Evolutionary conservation across 2,113 vertebrate species (phyloP), one percentile per base, ranked within the genome.

Genomic region (Hypocryptadius cinnamomeus): DNA sequence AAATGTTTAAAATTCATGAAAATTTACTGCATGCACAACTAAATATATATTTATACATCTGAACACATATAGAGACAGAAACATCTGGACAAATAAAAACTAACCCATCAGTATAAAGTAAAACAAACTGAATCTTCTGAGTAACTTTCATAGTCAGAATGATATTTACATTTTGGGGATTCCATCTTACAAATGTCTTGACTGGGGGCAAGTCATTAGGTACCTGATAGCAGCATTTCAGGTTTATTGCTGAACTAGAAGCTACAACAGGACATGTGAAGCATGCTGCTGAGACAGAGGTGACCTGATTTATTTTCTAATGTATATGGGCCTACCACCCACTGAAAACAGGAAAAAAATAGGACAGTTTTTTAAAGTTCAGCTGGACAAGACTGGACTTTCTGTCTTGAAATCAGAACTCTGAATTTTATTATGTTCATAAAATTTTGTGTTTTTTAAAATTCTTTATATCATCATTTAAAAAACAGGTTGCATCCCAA

Each of bases 221-320:
- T 39, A 37, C 48, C 35, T 78, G 21, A 47, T 76, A 63, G 33
- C 1, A 72, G 40, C 59, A 66, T 35, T 82, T 90, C 37, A 57
- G 10, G 53, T 92, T 93, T 92, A 66, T 35, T 87, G 77, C 73
- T 65, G 18, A 82, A 74, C 25, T 42, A 45, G 24, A 48, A 77
- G 65, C 37, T 79, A 50, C 48, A 77, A 57, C 44, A 81, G 44
- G 44, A 74, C 50, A 63, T 5, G 12, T 40, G 40, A 59, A 81
- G 30, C 25, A 56, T 4, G 8, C 61, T 88, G 61, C 63, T 88
- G 71, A 93, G 76, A 54, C 14, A 70, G 0, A 66, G 20, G 28
- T 94, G 90, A 94, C 81, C 86, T 60, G 42, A 90, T 85, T 78
- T 89, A 69, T 79, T 80, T 89, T 68, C 61, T 72, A 35, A 73